Conservation (phyloP, 2,797 vertebrate genomes). For the Notolepis coatsorum region DNA sequence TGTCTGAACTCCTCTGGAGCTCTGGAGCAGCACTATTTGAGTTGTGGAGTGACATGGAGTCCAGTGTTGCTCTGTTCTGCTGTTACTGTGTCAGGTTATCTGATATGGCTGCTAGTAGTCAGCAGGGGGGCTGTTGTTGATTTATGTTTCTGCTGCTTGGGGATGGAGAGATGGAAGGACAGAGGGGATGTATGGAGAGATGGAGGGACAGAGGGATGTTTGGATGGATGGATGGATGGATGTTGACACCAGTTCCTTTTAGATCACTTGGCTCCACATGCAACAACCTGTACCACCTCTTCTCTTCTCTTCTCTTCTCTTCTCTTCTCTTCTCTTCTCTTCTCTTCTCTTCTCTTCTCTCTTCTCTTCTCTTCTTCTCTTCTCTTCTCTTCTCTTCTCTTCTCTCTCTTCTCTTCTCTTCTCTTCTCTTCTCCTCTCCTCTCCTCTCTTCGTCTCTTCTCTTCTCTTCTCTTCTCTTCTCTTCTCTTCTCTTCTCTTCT, state of each 20-base stretch:
- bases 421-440: no score
- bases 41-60: background rate
- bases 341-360: background rate
- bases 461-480: background rate
- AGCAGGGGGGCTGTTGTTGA: slow-evolving; percentile 1
- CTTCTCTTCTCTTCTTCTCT: background rate
- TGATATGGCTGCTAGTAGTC: background rate
- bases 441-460: background rate
- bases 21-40: no score
- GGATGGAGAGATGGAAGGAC: no score
- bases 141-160: slow-evolving; percentile 1
- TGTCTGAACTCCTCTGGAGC: no score
- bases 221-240: background rate
- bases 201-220: background rate
- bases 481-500: background rate
- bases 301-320: background rate
- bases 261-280: background rate
- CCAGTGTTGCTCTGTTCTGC: background rate
- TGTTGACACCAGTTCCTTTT: background rate
- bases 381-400: background rate
- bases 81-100: slow-evolving; percentile 7
- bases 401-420: background rate
- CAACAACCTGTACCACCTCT: slow-evolving; percentile 4
- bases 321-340: background rate
- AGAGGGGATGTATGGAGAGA: background rate